phyloP scores from a whole-genome alignment of 2,797 vertebrate genomes.

The Hydrocynus forskahlii region DNA sequence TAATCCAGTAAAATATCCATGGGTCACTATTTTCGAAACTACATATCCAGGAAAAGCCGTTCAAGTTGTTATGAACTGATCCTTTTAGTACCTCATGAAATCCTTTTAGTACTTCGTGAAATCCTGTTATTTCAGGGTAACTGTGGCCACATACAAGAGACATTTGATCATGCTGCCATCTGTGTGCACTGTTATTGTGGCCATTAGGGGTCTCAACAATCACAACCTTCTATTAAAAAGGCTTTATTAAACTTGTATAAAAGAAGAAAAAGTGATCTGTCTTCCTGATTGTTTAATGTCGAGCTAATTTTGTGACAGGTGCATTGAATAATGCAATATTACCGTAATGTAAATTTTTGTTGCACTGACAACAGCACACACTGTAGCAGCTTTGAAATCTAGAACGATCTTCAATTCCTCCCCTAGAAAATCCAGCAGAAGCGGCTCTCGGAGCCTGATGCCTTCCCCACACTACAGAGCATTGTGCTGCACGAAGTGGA shows the following conservation, averaged over 20 bases:
- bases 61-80: background rate
- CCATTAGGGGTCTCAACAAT: slow-evolving; percentile 18
- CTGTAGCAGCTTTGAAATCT: background rate
- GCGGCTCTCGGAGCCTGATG: slow-evolving; percentile 86
- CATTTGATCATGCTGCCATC: background rate
- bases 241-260: background rate
- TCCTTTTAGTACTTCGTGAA: background rate
- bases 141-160: background rate
- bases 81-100: too few species aligned
- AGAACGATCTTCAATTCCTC: background rate
- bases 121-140: background rate
- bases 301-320: background rate
- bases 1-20: too few species aligned
- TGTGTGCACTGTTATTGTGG: background rate
- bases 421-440: slow-evolving; percentile 96
- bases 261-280: background rate
- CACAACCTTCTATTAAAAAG: background rate
- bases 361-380: background rate
- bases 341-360: background rate
- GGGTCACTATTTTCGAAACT: too few species aligned
- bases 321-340: background rate
- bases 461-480: slow-evolving; percentile 92
- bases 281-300: background rate
- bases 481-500: slow-evolving; percentile 92
- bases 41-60: too few species aligned